A percentile compares a stretch with the other conserved stretches of the same genome.
Conservation (phyloP, 2,888 invertebrate species). For the Pteria penguin region DNA sequence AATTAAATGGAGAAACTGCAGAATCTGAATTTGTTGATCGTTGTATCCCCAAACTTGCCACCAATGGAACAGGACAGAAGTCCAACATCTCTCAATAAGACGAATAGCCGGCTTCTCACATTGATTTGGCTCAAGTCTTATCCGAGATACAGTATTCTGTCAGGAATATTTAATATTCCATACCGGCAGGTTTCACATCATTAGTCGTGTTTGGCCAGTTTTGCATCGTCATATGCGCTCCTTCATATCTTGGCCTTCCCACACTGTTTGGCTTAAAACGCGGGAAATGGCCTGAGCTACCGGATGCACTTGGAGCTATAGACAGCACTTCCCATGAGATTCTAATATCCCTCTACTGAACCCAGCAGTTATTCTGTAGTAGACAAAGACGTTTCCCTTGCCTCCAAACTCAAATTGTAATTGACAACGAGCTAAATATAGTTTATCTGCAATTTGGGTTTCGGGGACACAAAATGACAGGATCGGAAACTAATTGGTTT, state of each 20-base stretch:
- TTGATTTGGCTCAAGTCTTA: background rate
- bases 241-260: background rate
- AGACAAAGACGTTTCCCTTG: background rate
- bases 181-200: background rate
- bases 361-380: background rate
- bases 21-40: background rate
- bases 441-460: background rate
- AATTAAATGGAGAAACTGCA: background rate
- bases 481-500: too few relatives aligned
- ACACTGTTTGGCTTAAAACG: background rate
- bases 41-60: background rate
- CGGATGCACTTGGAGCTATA: constrained; percentile 1
- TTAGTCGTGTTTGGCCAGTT: background rate
- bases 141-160: background rate
- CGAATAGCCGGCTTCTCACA: background rate
- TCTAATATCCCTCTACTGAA: too few relatives aligned
- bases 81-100: background rate
- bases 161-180: background rate
- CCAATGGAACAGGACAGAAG: background rate
- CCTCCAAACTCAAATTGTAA: background rate
- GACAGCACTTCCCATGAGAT: background rate
- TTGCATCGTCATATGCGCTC: too few relatives aligned
- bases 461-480: too few relatives aligned
- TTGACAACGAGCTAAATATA: background rate
- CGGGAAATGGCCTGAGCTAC: background rate